Base-by-base conservation (phyloP, 2,113 vertebrate genomes). In the Nipponia nippon region DNA sequence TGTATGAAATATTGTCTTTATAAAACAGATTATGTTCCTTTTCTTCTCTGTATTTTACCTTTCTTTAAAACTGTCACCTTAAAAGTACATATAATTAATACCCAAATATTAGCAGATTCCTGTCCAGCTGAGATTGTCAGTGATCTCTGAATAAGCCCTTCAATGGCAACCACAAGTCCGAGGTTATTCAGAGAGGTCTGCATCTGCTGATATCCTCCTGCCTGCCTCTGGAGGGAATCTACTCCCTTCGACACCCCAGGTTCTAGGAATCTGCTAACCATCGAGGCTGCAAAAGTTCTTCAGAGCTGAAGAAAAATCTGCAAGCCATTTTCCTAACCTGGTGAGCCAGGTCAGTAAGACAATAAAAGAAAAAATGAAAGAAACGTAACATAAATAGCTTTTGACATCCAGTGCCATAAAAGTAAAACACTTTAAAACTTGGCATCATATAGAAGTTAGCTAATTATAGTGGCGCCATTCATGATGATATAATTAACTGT, bases 401-500 rank as follows among this genome's bases (percentile, higher is more conserved):
- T 95, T 95, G 96, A 97, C 97, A 97, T 97, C 92, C 79, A 93
- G 67, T 87, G 52, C 97, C 96, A 67, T 98, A 98, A 97, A 97
- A 97, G 88, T 92, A 95, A 96, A 95, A 97, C 93, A 96, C 94
- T 97, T 97, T 87, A 95, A 97, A 97, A 97, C 97, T 97, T 98
- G 97, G 98, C 97, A 96, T 95, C 95, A 92, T 90, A 93, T 87
- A 95, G 95, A 96, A 91, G 95, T 83, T 97, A 96, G 96, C 95
- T 98, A 98, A 98, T 98, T 98, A 98, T 94, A 95, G 95, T 98
- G 98, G 98, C 98, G 97, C 98, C 98, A 27, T 97, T 96, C 97
- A 90, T 80, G 96, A 97, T 1, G 93, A 96, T 95, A 90, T 98
- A 98, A 98, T 98, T 98, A 98, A 97, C 97, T 96, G 66, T 95